Percentiles rank a stretch among this genome's conserved stretches.
Evolutionary conservation across 2,797 vertebrate genomes (phyloP).

Genomic region (Phyllotis vaccarum): DNA sequence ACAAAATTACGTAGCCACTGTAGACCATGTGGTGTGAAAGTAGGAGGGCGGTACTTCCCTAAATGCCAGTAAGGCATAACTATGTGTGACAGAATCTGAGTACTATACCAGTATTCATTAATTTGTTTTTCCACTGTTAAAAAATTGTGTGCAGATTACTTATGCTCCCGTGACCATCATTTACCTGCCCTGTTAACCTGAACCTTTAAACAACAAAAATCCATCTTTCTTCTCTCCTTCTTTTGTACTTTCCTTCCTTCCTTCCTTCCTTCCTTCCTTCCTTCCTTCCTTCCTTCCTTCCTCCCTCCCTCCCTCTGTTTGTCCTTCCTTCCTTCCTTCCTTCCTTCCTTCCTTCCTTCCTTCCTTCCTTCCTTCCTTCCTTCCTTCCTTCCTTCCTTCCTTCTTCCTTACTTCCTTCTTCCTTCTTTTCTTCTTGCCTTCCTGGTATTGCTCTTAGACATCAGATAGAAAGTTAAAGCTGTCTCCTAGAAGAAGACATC

Average conservation of each 20-base stretch:
- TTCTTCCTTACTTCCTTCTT: no score
- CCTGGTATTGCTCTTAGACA: not conserved
- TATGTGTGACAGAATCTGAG: not conserved
- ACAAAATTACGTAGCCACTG: no score
- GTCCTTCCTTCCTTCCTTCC: not conserved
- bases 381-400: not conserved
- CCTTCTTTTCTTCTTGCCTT: not conserved
- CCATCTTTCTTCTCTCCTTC: not conserved
- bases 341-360: not conserved
- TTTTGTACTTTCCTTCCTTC: rapidly evolving
- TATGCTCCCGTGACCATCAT: no score
- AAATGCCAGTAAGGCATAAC: not conserved
- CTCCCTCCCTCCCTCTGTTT: rapidly evolving
- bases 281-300: not conserved
- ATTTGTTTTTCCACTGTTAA: not conserved
- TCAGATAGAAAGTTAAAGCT: not conserved
- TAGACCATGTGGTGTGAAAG: no score
- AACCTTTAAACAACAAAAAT: not conserved
- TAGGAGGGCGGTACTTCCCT: not conserved
- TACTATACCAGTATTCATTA: no score
- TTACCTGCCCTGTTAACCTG: not conserved
- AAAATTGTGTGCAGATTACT: not conserved
- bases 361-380: not conserved
- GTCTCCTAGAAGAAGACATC: not conserved
- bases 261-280: not conserved